Evolutionary conservation across 1,140 invertebrate genomes (phyloP).

Genomic region (Melitaea cinxia): DNA sequence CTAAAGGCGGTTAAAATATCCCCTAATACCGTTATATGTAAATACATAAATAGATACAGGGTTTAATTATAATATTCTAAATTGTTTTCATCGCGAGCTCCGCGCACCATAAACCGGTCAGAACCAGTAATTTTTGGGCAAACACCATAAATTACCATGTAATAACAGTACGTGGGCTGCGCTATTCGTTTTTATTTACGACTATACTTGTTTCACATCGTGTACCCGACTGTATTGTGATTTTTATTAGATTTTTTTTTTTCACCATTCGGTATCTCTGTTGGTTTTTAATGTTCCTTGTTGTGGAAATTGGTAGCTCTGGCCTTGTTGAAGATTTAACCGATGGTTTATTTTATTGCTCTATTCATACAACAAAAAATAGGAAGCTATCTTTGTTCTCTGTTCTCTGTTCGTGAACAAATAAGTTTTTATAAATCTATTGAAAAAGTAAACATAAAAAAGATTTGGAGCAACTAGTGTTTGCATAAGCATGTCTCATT

Average conservation of each 20-base stretch:
- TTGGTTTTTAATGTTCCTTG: slow-evolving; percentile 48
- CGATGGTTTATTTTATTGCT: slow-evolving; percentile 23
- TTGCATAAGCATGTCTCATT: not conserved
- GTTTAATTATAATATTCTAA: not conserved
- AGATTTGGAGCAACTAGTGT: not conserved
- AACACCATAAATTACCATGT: slow-evolving; percentile 67
- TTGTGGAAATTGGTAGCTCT: slow-evolving; percentile 38
- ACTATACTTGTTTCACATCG: slow-evolving; percentile 75
- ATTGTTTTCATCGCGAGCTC: slow-evolving; percentile 14
- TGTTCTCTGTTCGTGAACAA: slow-evolving; percentile 4
- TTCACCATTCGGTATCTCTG: slow-evolving; percentile 49
- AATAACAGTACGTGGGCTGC: slow-evolving; percentile 64
- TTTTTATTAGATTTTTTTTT: slow-evolving; percentile 57
- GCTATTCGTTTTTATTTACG: slow-evolving; percentile 75
- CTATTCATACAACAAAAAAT: slow-evolving; percentile 4
- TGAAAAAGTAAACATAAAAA: not conserved
- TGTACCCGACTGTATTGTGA: slow-evolving; percentile 64
- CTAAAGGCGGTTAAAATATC: too few species aligned
- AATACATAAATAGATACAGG: not conserved
- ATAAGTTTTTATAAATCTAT: not conserved
- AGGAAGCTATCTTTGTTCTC: not conserved
- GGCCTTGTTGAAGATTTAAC: slow-evolving; percentile 29
- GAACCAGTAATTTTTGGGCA: slow-evolving; percentile 67
- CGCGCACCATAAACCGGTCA: slow-evolving; percentile 50
- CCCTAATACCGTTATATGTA: too few species aligned